Evolutionary conservation across 2,113 vertebrate species (phyloP).

Genomic region (Chloroceryle aenea): DNA sequence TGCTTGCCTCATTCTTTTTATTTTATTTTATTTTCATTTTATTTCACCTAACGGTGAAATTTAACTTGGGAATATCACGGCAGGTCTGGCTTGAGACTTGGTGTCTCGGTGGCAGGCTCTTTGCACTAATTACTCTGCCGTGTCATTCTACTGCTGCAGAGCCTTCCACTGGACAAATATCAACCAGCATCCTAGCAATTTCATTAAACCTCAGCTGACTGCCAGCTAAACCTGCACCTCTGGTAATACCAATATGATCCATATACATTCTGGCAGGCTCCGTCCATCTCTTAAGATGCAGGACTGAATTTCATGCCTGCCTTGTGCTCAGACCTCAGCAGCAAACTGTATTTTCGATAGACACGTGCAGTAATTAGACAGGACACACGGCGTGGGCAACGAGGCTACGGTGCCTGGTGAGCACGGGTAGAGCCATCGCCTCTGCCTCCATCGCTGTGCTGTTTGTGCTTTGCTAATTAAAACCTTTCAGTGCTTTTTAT

Average conservation of each 20-base stretch:
- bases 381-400: rapidly evolving
- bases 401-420: background rate
- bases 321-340: background rate
- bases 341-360: rapidly evolving
- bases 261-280: background rate
- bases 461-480: background rate
- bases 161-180: background rate
- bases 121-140: background rate
- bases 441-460: background rate
- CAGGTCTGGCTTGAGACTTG: background rate
- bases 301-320: background rate
- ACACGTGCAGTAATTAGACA: background rate
- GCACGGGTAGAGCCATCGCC: background rate
- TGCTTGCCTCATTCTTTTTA: background rate
- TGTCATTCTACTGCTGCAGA: background rate
- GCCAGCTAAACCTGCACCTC: background rate
- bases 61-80: background rate
- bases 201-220: background rate
- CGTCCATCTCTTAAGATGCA: background rate
- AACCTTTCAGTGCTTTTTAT: background rate
- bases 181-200: background rate
- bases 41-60: background rate
- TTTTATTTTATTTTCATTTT: no score
- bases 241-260: no score
- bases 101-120: rapidly evolving